Evolutionary conservation across 2,113 vertebrate genomes (phyloP).

Genomic region (Axis porcinus): DNA sequence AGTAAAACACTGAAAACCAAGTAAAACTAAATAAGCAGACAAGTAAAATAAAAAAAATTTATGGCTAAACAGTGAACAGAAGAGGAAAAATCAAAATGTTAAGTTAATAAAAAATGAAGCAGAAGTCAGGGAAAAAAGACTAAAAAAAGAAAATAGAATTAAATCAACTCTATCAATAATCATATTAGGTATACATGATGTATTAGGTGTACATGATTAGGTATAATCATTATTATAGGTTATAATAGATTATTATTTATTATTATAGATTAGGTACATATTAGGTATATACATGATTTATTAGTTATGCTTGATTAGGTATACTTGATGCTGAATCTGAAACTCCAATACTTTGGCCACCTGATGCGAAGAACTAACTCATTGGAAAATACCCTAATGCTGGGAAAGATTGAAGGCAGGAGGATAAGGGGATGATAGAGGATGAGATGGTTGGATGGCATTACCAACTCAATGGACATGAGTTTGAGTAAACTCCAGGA

Average conservation of each 20-base stretch:
- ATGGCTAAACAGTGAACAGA: neutral
- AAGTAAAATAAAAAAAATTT: neutral
- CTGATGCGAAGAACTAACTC: neutral
- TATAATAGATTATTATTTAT: neutral
- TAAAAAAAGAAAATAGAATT: neutral
- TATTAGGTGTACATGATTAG: neutral
- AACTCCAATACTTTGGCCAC: neutral
- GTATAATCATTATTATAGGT: neutral
- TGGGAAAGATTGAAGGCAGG: neutral
- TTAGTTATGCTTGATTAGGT: neutral
- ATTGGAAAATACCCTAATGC: neutral
- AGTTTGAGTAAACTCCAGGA: neutral
- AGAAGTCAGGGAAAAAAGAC: neutral
- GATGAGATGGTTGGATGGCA: neutral
- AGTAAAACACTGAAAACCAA: neutral
- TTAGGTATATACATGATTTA: neutral
- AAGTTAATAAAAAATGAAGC: neutral
- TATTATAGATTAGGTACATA: neutral
- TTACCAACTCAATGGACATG: neutral
- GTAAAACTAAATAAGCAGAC: neutral
- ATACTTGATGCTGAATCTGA: neutral
- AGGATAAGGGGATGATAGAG: neutral
- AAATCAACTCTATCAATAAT: neutral
- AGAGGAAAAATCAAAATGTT: neutral
- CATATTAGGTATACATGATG: neutral